phyloP scores from a whole-genome alignment of 2,888 invertebrate genomes.

The Amorpha juglandis region DNA sequence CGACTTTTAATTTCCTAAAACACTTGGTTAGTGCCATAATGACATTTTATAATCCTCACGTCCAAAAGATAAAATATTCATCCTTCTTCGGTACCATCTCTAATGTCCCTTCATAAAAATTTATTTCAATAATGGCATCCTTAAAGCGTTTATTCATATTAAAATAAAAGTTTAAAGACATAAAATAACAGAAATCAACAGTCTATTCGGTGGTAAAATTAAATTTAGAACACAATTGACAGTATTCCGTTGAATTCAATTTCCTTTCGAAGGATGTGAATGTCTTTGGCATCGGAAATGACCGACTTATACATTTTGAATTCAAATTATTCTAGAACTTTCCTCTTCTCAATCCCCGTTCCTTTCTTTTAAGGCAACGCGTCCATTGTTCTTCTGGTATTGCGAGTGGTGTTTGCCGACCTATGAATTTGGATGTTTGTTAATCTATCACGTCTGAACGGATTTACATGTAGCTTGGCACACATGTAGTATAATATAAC shows the following conservation, averaged over 20 bases:
- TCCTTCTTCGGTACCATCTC: background rate
- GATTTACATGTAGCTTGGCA: too few relatives aligned
- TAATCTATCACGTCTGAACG: too few relatives aligned
- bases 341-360: too few relatives aligned
- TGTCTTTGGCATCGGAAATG: slow-evolving; percentile 32
- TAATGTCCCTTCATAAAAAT: slow-evolving; percentile 3
- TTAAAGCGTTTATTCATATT: background rate
- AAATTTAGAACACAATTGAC: slow-evolving; percentile 26
- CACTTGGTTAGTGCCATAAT: background rate
- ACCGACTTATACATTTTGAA: slow-evolving; percentile 37
- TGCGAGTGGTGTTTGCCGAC: too few relatives aligned
- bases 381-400: too few relatives aligned
- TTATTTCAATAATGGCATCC: background rate
- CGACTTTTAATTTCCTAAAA: background rate
- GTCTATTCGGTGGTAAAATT: slow-evolving; percentile 14
- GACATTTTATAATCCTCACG: background rate
- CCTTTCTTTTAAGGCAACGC: too few relatives aligned
- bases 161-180: background rate
- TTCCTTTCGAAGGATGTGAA: slow-evolving; percentile 32
- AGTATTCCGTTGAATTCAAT: slow-evolving; percentile 30
- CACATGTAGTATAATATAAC: too few relatives aligned
- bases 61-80: background rate
- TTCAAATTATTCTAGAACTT: slow-evolving; percentile 27
- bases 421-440: too few relatives aligned
- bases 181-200: slow-evolving; percentile 15